Percentiles rank a stretch among this genome's conserved stretches.
These are phyloP conservation scores for Pocillopora grandis DNA, from an alignment of 92 coral and sea anemone genomes.

Conservation along the genomic window DNA sequence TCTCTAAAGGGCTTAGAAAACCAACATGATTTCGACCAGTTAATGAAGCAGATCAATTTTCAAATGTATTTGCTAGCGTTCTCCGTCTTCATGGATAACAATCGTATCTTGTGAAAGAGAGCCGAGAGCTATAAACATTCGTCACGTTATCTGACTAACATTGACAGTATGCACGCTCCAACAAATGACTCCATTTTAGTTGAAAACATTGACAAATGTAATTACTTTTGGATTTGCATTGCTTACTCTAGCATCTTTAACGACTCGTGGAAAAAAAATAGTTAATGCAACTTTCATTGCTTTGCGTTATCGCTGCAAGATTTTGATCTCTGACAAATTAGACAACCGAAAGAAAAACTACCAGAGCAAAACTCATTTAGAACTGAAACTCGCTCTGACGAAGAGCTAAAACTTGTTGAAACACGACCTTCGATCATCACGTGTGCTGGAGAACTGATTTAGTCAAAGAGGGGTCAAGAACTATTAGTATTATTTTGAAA, in stretches of 20 bases:
- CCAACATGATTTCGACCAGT: slow-evolving; percentile 6
- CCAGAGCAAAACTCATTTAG: not conserved
- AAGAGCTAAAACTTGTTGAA: not conserved
- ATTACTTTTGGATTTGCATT: slow-evolving; percentile 10
- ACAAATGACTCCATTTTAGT: slow-evolving; percentile 24
- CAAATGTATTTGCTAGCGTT: slow-evolving; percentile 25
- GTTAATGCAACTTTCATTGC: too few relatives aligned
- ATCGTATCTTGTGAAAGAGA: slow-evolving; percentile 46
- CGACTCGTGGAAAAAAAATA: not conserved
- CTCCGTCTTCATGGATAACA: slow-evolving; percentile 34
- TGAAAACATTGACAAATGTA: slow-evolving; percentile 36
- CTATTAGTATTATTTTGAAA: not conserved
- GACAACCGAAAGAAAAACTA: not conserved
- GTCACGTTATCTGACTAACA: slow-evolving; percentile 51
- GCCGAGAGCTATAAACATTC: slow-evolving; percentile 65
- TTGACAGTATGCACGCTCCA: slow-evolving; percentile 43
- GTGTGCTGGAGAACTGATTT: not conserved
- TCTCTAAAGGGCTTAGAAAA: slow-evolving; percentile 7
- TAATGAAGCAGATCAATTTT: slow-evolving; percentile 4
- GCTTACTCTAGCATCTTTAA: not conserved
- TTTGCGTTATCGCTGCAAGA: not conserved
- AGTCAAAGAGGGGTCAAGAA: slow-evolving; percentile 25
- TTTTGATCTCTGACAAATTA: not conserved
- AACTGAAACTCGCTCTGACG: not conserved
- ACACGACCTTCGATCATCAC: not conserved